phyloP scores from a whole-genome alignment of 2,888 invertebrate species.

The Erannis defoliaria region DNA sequence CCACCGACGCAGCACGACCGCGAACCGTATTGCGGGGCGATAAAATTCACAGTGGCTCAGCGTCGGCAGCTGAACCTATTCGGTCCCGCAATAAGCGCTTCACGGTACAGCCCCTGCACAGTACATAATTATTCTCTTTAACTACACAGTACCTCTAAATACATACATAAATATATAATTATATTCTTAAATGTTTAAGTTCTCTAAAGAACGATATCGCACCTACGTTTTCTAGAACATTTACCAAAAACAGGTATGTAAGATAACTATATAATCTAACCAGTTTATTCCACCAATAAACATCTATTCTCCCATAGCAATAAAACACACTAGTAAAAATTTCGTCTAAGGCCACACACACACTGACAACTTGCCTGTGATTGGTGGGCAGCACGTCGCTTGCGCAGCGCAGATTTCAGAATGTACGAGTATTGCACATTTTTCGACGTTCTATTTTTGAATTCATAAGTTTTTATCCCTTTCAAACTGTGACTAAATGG shows the following conservation, averaged over 20 bases:
- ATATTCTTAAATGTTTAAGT: too few relatives aligned
- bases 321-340: slow-evolving; percentile 52
- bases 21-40: too few relatives aligned
- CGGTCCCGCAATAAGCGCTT: too few relatives aligned
- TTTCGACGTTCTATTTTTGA: slow-evolving; percentile 83
- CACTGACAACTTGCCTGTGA: slow-evolving; percentile 49
- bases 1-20: too few relatives aligned
- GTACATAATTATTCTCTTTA: too few relatives aligned
- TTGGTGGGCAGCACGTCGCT: slow-evolving; percentile 58
- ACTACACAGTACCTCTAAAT: too few relatives aligned
- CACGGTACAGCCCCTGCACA: too few relatives aligned
- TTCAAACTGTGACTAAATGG: slow-evolving; percentile 42
- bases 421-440: slow-evolving; percentile 75
- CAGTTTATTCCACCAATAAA: slow-evolving; percentile 41
- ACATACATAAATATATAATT: too few relatives aligned
- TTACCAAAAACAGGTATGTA: slow-evolving; percentile 10
- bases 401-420: slow-evolving; percentile 57
- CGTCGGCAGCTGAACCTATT: too few relatives aligned
- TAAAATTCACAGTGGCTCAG: too few relatives aligned
- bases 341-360: slow-evolving; percentile 57
- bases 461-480: slow-evolving; percentile 78
- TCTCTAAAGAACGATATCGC: too few relatives aligned
- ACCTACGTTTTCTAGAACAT: neutral
- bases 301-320: slow-evolving; percentile 39
- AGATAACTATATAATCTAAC: slow-evolving; percentile 10